Evolutionary conservation across 2,888 invertebrate genomes (phyloP), one percentile per base, ranked within the genome.

Genomic region (Strigamia transsilvanica): DNA sequence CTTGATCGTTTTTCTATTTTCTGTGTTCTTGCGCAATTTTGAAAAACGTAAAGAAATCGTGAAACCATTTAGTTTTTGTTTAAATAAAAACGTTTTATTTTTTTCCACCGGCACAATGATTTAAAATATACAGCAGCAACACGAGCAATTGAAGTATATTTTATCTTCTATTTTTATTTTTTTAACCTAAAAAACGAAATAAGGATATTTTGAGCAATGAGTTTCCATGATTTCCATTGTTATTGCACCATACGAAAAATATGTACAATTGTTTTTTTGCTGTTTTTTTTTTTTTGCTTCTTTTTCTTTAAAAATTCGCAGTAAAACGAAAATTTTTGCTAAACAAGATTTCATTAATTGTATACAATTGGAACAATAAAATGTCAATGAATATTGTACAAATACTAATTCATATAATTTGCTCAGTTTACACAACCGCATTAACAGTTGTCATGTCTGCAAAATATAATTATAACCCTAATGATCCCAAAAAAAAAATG

Each of bases 81-180:
- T 56, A 56, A 21, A 56, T n/a, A 46, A 46, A 46, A 46, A 56
- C 15, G 18, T 9, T 56, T 56, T 56, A 38, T 38, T 38, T 56
- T 56, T 56, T 56, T 56, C 56, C 56, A 56, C 56, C 56, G 56
- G 56, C 56, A 56, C 56, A 56, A 56, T 56, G 56, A 56, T 56
- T 56, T 56, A 56, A 56, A 56, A 56, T 56, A 56, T 56, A 56
- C 56, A 56, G 56, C 56, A 56, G 56, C 56, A 56, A 56, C 56
- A 18, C 56, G 56, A 56, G 56, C 56, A 56, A 56, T 56, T 56
- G 56, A 56, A 56, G 56, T 56, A 56, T 56, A 56, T 56, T 56
- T 56, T 18, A 56, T 56, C 56, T 56, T 56, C 18, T 56, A 56
- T 56, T 9, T 27, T 27, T 27, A 27, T 56, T 56, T 56, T 56